Evolutionary conservation across 2,113 vertebrate species (phyloP).

Genomic region (Danionella cerebrum): DNA sequence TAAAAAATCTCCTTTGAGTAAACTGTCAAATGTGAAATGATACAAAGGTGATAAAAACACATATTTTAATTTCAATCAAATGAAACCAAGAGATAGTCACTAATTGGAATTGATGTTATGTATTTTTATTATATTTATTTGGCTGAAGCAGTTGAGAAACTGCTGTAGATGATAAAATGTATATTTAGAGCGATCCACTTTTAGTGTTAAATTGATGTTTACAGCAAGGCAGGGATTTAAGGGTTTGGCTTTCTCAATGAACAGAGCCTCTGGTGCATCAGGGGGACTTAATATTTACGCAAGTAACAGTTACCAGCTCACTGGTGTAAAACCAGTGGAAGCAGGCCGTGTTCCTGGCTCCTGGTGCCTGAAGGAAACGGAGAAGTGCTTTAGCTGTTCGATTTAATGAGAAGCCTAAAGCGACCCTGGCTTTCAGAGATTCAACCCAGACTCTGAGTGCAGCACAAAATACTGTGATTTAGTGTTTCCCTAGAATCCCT

Average conservation of each 20-base stretch:
- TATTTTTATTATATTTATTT: too few relatives aligned
- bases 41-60: too few relatives aligned
- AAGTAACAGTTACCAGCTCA: too few relatives aligned
- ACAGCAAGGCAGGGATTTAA: background rate
- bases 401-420: slow-evolving; percentile 1
- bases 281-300: background rate
- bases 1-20: too few relatives aligned
- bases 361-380: background rate
- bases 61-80: too few relatives aligned
- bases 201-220: background rate
- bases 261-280: background rate
- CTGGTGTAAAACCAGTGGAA: background rate
- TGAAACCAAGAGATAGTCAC: too few relatives aligned
- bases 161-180: too few relatives aligned
- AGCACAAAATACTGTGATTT: background rate
- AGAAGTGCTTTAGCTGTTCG: background rate
- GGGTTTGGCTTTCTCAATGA: background rate
- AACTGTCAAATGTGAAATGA: too few relatives aligned
- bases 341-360: background rate
- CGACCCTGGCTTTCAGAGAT: background rate
- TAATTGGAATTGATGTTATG: too few relatives aligned
- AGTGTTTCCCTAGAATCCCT: background rate
- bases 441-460: background rate
- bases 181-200: background rate
- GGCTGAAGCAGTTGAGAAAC: too few relatives aligned